A percentile compares a stretch with the other conserved stretches of the same genome.
phyloP scores from a whole-genome alignment of 2,797 vertebrate genomes.

The Lepidocolaptes lacrymiger region DNA sequence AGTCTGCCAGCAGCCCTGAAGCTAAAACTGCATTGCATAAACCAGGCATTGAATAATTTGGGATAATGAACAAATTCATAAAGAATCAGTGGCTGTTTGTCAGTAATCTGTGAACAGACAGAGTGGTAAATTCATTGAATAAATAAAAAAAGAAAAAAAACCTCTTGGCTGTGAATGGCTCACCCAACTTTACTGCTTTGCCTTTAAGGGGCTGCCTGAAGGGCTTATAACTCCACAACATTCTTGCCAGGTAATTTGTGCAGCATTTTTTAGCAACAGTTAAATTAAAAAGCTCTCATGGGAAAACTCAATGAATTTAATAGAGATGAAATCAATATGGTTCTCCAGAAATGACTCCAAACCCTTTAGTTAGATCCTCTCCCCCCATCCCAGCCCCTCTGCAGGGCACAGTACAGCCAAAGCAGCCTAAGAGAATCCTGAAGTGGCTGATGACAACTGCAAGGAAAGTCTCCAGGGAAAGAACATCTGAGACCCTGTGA shows the following conservation, averaged over 20 bases:
- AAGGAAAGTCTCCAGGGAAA: background rate
- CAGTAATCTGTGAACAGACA: conserved; percentile 35
- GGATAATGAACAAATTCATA: conserved; percentile 61
- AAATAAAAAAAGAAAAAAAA: background rate
- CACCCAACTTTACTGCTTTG: conserved; percentile 48
- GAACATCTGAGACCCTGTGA: background rate
- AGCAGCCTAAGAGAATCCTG: background rate
- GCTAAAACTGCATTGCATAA: conserved; percentile 32
- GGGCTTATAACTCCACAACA: conserved; percentile 25
- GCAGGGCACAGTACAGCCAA: background rate
- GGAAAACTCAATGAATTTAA: conserved; percentile 56
- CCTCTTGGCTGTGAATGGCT: conserved; percentile 17
- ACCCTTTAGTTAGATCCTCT: background rate
- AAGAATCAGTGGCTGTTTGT: conserved; percentile 38
- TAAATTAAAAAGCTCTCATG: conserved; percentile 63
- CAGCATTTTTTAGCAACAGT: conserved; percentile 54
- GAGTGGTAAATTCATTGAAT: conserved; percentile 36
- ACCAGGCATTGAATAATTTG: conserved; percentile 49
- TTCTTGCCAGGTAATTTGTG: conserved; percentile 60
- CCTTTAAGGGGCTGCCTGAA: conserved; percentile 60
- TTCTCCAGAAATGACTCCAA: conserved; percentile 40
- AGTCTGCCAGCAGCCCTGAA: conserved; percentile 48
- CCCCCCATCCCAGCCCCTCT: background rate
- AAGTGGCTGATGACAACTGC: background rate
- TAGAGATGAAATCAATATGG: conserved; percentile 56